A percentile compares a stretch with the other conserved stretches of the same genome.
Evolutionary conservation across 2,888 invertebrate genomes (phyloP).

Genomic region (Fissipunctia ypsillon): DNA sequence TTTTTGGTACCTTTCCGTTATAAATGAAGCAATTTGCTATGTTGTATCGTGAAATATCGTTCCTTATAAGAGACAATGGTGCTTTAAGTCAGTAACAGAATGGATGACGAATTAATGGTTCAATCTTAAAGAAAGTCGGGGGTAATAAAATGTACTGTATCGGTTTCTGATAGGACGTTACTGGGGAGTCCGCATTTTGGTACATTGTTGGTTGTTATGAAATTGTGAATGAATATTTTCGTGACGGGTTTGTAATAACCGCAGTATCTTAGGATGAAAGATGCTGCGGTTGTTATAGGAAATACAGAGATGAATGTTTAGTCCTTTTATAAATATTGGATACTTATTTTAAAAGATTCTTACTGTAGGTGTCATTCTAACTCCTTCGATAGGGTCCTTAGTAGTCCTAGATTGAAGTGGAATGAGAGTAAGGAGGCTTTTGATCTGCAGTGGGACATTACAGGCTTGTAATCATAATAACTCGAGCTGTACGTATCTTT

Average conservation of each 20-base stretch:
- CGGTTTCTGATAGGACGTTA: conserved; percentile 45
- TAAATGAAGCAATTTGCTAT: conserved; percentile 72
- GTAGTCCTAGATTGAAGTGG: too few relatives aligned
- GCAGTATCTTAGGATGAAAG: too few relatives aligned
- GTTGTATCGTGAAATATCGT: conserved; percentile 60
- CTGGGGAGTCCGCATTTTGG: conserved; percentile 7
- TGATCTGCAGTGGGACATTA: too few relatives aligned
- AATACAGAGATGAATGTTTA: background rate
- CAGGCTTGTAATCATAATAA: too few relatives aligned
- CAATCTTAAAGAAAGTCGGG: conserved; percentile 51
- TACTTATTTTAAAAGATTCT: background rate
- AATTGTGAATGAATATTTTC: background rate
- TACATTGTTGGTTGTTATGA: background rate
- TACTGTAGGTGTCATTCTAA: background rate
- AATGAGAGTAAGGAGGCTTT: too few relatives aligned
- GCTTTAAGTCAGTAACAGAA: conserved; percentile 59
- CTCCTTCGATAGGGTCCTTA: too few relatives aligned
- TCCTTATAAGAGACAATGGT: conserved; percentile 68
- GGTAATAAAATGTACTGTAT: conserved; percentile 55
- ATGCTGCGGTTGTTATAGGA: background rate
- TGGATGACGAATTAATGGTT: conserved; percentile 55
- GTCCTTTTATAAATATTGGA: background rate
- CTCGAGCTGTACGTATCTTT: too few relatives aligned
- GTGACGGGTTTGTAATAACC: too few relatives aligned
- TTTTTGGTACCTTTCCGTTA: conserved; percentile 60